Evolutionary conservation across 1,140 invertebrate species (phyloP).

Genomic region (Drosophila azteca): DNA sequence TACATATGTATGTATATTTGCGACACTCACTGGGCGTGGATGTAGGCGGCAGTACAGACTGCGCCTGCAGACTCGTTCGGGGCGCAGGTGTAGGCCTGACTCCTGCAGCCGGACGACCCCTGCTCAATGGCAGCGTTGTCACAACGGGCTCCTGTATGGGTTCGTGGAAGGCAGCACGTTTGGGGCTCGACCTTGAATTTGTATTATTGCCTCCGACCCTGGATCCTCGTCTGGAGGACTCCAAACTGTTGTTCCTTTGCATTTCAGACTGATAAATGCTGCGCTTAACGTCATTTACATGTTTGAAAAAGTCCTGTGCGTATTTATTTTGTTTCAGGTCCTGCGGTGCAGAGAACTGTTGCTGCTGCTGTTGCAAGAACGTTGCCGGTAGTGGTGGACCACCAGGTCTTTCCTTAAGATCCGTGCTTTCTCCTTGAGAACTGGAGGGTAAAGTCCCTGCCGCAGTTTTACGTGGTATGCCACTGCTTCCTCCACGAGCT

Average conservation of each 20-base stretch:
- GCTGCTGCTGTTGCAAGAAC: constrained; percentile 22
- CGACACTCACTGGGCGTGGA: constrained; percentile 29
- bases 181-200: constrained; percentile 44
- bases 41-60: constrained; percentile 3
- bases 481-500: constrained; percentile 68
- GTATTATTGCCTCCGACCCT: background rate
- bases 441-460: constrained; percentile 72
- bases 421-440: constrained; percentile 13
- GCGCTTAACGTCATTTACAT: constrained; percentile 82
- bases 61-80: constrained; percentile 53
- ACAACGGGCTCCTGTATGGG: constrained; percentile 37
- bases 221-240: constrained; percentile 44
- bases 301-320: constrained; percentile 83
- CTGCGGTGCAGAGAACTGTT: constrained; percentile 34
- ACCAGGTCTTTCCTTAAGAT: constrained; percentile 22
- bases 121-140: constrained; percentile 69
- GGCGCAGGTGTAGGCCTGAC: constrained; percentile 72
- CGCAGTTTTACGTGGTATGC: constrained; percentile 75
- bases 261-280: constrained; percentile 82
- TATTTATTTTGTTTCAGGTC: constrained; percentile 82
- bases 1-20: background rate
- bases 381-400: background rate
- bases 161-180: constrained; percentile 31
- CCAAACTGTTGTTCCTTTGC: constrained; percentile 71
- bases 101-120: constrained; percentile 49